Percentiles rank a stretch among this genome's conserved stretches.
These are phyloP conservation scores for Drosophila bunnanda DNA, from an alignment of 2,888 invertebrate species.

Conservation along the genomic window DNA sequence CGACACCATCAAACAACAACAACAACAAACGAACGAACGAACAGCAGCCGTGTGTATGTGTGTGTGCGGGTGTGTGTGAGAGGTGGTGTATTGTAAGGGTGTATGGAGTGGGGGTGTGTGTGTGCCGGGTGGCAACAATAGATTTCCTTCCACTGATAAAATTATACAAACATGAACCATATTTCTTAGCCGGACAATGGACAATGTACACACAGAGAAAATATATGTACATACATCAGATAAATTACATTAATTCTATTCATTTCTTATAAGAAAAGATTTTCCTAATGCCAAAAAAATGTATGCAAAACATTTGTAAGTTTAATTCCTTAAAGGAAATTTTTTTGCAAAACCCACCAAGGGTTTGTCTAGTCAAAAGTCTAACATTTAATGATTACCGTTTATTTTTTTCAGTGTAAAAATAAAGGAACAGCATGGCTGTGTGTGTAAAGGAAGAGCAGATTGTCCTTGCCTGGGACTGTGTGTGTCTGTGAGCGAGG, in stretches of 20 bases:
- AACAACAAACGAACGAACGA: constrained; percentile 18
- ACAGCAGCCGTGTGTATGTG: constrained; percentile 12
- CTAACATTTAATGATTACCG: not conserved
- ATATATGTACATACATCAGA: not conserved
- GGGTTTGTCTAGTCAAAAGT: not conserved
- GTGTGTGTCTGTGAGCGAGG: not conserved
- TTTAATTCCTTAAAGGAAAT: not conserved
- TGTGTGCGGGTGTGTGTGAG: not conserved
- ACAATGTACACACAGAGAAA: constrained; percentile 28
- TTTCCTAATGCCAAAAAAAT: not conserved
- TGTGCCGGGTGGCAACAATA: constrained; percentile 28
- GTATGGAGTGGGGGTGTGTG: not conserved
- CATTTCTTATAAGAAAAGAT: not conserved
- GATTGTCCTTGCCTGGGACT: constrained; percentile 32
- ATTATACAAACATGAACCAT: constrained; percentile 47
- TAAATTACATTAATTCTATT: not conserved
- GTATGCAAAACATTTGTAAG: not conserved
- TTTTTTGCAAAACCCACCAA: not conserved
- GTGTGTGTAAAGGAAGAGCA: constrained; percentile 27
- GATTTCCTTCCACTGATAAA: constrained; percentile 34
- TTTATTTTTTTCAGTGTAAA: not conserved
- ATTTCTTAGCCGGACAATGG: constrained; percentile 67
- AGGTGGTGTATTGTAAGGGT: constrained; percentile 2
- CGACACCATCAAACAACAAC: constrained; percentile 39
- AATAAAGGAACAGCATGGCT: not conserved